phyloP scores from a whole-genome alignment of 2,113 vertebrate genomes.

The Tautogolabrus adspersus region DNA sequence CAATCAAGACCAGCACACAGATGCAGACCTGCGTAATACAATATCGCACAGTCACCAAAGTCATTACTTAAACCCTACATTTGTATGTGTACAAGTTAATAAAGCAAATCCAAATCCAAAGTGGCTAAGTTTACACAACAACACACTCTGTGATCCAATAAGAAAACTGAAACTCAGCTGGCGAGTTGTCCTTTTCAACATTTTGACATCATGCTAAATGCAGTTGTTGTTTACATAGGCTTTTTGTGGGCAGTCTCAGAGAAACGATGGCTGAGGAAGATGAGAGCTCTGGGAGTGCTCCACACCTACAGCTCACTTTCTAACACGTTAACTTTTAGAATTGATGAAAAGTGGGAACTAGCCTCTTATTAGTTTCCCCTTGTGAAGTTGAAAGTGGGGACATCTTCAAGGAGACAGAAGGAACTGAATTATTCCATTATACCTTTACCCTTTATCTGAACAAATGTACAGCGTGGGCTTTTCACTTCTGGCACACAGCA shows the following conservation, averaged over 20 bases:
- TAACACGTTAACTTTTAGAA: slow-evolving; percentile 57
- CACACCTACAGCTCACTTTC: slow-evolving; percentile 40
- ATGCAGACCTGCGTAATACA: background rate
- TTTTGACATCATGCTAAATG: background rate
- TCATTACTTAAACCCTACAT: background rate
- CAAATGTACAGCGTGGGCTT: slow-evolving; percentile 4
- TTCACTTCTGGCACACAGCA: slow-evolving; percentile 22
- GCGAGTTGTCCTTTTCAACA: background rate
- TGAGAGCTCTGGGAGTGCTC: slow-evolving; percentile 47
- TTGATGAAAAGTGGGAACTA: slow-evolving; percentile 8
- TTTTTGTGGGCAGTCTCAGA: slow-evolving; percentile 4
- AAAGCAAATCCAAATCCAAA: background rate
- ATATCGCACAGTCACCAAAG: background rate
- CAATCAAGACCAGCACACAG: background rate
- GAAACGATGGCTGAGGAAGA: slow-evolving; percentile 20
- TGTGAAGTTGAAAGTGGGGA: slow-evolving; percentile 4
- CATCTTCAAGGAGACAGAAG: slow-evolving; percentile 1
- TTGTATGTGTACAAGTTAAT: background rate
- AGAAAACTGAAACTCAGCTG: background rate
- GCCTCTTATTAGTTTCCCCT: slow-evolving; percentile 57
- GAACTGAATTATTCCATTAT: background rate
- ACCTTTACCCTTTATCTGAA: background rate
- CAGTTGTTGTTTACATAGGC: background rate
- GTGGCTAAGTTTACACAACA: background rate
- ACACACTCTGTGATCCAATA: background rate